Evolutionary conservation across 1,140 invertebrate species (phyloP).

Genomic region (Sarcophaga bullata): DNA sequence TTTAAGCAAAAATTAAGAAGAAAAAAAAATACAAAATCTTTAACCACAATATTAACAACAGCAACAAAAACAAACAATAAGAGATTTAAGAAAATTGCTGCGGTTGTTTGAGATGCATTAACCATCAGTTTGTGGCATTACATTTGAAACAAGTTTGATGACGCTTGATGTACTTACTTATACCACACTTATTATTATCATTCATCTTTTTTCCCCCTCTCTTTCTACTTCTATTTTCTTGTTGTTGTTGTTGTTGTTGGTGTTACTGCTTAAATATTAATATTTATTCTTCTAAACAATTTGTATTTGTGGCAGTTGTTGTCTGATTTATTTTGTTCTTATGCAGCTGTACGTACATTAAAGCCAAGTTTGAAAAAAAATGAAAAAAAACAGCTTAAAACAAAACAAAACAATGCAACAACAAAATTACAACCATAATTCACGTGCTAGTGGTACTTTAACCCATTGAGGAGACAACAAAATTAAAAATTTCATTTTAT

Average conservation of each 20-base stretch:
- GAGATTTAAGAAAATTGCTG: not conserved
- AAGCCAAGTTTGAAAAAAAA: not conserved
- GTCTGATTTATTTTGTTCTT: not conserved
- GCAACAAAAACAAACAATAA: not conserved
- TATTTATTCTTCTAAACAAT: slow-evolving; percentile 14
- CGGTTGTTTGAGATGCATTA: slow-evolving; percentile 4
- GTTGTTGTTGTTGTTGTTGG: not conserved
- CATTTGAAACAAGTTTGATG: slow-evolving; percentile 39
- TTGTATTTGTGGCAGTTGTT: not conserved
- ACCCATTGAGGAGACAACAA: not conserved
- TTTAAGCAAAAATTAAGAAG: not conserved
- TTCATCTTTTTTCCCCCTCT: slow-evolving; percentile 19
- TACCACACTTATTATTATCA: not conserved
- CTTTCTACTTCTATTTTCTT: not conserved
- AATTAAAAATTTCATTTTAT: not conserved
- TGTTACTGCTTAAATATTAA: no score
- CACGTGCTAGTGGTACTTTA: slow-evolving; percentile 29
- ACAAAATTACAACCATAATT: slow-evolving; percentile 16
- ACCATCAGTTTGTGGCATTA: slow-evolving; percentile 21
- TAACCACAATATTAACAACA: not conserved
- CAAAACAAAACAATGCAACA: not conserved
- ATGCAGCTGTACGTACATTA: slow-evolving; percentile 18
- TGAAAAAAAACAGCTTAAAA: no score
- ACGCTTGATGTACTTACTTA: slow-evolving; percentile 28
- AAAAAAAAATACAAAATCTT: not conserved